Evolutionary conservation across 2,797 vertebrate genomes (phyloP).

Genomic region (Apodemus agrarius): DNA sequence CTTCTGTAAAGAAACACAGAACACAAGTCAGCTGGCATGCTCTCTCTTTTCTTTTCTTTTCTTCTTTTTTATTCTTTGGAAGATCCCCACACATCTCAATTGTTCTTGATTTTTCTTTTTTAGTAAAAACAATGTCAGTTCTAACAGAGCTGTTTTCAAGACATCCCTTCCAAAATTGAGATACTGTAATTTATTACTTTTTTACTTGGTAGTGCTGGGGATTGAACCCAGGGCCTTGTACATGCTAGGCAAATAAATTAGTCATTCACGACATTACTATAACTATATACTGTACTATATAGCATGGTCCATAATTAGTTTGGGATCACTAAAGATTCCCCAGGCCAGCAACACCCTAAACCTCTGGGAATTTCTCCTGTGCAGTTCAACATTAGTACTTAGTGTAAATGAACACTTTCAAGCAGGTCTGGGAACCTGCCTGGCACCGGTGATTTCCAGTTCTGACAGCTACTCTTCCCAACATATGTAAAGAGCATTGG

Average conservation of each 20-base stretch:
- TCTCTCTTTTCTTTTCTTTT: background rate
- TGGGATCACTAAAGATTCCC: conserved; percentile 35
- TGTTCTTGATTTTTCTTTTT: conserved; percentile 23
- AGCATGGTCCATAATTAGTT: background rate
- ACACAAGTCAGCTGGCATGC: background rate
- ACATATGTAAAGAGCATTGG: conserved; percentile 6
- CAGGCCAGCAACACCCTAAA: background rate
- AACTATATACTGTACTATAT: background rate
- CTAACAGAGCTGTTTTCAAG: conserved; percentile 17
- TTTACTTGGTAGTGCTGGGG: background rate
- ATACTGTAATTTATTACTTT: background rate
- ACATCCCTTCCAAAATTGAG: conserved; percentile 45
- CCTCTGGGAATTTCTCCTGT: conserved; percentile 12
- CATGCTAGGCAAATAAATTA: background rate
- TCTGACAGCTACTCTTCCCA: conserved; percentile 3
- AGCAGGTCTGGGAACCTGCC: background rate
- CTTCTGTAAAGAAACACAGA: background rate
- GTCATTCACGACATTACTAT: conserved; percentile 15
- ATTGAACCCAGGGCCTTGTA: background rate
- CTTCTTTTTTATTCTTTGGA: background rate
- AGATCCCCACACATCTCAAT: background rate
- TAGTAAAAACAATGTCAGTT: background rate
- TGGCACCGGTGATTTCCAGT: conserved; percentile 37
- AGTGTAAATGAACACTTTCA: conserved; percentile 11
- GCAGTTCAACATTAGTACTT: conserved; percentile 26